A percentile compares a stretch with the other conserved stretches of the same genome.
Conservation (phyloP, 2,888 invertebrate species). For the Ophioninae sp. region DNA sequence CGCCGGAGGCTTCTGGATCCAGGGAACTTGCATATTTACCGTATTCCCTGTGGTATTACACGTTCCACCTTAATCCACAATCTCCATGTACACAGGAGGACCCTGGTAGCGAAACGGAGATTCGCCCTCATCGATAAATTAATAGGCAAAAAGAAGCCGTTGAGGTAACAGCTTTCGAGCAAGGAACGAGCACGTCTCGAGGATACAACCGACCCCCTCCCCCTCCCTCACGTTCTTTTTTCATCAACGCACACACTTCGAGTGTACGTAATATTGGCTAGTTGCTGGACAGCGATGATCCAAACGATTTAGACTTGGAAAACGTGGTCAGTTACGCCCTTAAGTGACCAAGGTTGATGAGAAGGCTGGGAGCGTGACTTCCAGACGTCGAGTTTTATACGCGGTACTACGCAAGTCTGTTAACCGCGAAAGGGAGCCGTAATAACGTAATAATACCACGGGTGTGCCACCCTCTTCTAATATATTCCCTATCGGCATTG, state of each 20-base stretch:
- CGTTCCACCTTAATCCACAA: conserved; percentile 17
- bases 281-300: not conserved
- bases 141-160: conserved; percentile 62
- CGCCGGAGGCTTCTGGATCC: conserved; percentile 40
- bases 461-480: conserved; percentile 59
- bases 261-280: conserved; percentile 1
- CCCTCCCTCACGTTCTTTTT: not conserved
- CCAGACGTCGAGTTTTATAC: not conserved
- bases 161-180: conserved; percentile 11
- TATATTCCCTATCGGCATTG: conserved; percentile 64
- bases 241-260: not conserved
- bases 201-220: not conserved
- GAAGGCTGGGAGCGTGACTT: not conserved
- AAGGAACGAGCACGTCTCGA: conserved; percentile 25
- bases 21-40: conserved; percentile 20
- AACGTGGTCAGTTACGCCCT: not conserved
- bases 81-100: not conserved
- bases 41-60: conserved; percentile 27
- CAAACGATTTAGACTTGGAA: not conserved
- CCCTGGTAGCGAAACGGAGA: conserved; percentile 41
- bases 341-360: not conserved
- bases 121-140: conserved; percentile 67
- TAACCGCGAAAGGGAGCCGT: conserved; percentile 53
- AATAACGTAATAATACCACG: conserved; percentile 67
- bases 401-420: not conserved